Conservation (phyloP, 2,797 vertebrate species). For the Rhyacichthys aspro region DNA sequence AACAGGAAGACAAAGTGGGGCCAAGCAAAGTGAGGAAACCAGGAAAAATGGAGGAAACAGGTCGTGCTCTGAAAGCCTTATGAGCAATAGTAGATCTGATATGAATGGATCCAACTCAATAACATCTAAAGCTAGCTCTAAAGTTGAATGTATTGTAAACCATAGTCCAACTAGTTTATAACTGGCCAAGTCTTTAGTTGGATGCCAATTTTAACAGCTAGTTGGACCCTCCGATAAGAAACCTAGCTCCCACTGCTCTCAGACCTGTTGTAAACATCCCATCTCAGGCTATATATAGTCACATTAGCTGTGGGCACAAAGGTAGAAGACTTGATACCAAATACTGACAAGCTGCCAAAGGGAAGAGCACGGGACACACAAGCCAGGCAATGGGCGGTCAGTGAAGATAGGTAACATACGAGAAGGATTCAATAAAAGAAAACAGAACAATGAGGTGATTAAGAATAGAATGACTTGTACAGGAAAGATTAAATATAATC, state of each 20-base stretch:
- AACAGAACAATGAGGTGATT: not conserved
- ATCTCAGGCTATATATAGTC: slow-evolving; percentile 39
- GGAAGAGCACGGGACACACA: not conserved
- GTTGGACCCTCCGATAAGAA: slow-evolving; percentile 36
- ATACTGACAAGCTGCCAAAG: slow-evolving; percentile 27
- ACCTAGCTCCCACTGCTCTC: slow-evolving; percentile 28
- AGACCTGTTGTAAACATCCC: slow-evolving; percentile 52
- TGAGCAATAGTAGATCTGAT: slow-evolving; percentile 42
- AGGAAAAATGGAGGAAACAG: slow-evolving; percentile 25
- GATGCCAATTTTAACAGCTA: slow-evolving; percentile 25
- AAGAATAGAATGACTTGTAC: not conserved
- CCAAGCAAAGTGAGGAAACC: not conserved
- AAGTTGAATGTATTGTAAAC: no score
- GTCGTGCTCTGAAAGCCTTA: slow-evolving; percentile 6
- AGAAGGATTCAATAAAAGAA: slow-evolving; percentile 9
- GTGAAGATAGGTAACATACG: not conserved
- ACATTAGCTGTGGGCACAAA: slow-evolving; percentile 12
- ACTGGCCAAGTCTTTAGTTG: slow-evolving; percentile 1
- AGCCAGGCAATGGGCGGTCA: slow-evolving; percentile 12
- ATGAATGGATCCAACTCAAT: slow-evolving; percentile 21
- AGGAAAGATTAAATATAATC: slow-evolving; percentile 1
- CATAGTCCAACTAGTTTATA: not conserved
- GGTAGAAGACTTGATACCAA: slow-evolving; percentile 46
- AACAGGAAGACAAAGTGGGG: not conserved
- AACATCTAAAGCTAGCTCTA: no score